A percentile compares a stretch with the other conserved stretches of the same genome.
These are phyloP conservation scores for Gadus chalcogrammus DNA, from an alignment of 2,113 vertebrate species.

Conservation along the genomic window DNA sequence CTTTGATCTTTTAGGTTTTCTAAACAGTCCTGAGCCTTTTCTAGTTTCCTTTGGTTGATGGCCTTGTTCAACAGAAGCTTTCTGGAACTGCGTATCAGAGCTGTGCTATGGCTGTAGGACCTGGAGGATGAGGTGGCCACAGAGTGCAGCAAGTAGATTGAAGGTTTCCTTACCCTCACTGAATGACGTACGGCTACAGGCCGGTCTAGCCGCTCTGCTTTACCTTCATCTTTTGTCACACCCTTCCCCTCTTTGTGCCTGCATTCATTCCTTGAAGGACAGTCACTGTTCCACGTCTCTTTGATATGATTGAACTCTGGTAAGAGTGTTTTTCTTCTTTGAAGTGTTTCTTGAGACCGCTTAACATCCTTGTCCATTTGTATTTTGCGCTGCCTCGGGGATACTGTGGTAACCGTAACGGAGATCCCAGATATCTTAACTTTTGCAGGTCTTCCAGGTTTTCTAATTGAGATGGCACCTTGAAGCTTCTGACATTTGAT, in stretches of 20 bases:
- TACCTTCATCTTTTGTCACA: slow-evolving; percentile 25
- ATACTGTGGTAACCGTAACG: slow-evolving; percentile 83
- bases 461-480: slow-evolving; percentile 73
- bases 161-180: slow-evolving; percentile 81
- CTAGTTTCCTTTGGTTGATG: slow-evolving; percentile 66
- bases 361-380: slow-evolving; percentile 77
- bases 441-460: slow-evolving; percentile 90
- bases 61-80: slow-evolving; percentile 82
- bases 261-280: slow-evolving; percentile 26
- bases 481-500: slow-evolving; percentile 75
- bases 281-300: slow-evolving; percentile 57
- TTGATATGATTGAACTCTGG: slow-evolving; percentile 53
- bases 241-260: slow-evolving; percentile 18
- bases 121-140: slow-evolving; percentile 80
- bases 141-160: slow-evolving; percentile 83
- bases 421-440: slow-evolving; percentile 94
- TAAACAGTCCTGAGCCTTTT: slow-evolving; percentile 54
- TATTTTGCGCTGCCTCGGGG: slow-evolving; percentile 86
- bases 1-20: slow-evolving; percentile 25
- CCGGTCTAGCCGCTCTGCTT: slow-evolving; percentile 28
- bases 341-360: slow-evolving; percentile 37
- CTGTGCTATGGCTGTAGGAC: slow-evolving; percentile 81
- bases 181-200: slow-evolving; percentile 77
- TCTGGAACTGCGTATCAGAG: slow-evolving; percentile 81
- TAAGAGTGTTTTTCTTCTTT: slow-evolving; percentile 35